Evolutionary conservation across 2,888 invertebrate genomes (phyloP).

Genomic region (Epinotia ramella): DNA sequence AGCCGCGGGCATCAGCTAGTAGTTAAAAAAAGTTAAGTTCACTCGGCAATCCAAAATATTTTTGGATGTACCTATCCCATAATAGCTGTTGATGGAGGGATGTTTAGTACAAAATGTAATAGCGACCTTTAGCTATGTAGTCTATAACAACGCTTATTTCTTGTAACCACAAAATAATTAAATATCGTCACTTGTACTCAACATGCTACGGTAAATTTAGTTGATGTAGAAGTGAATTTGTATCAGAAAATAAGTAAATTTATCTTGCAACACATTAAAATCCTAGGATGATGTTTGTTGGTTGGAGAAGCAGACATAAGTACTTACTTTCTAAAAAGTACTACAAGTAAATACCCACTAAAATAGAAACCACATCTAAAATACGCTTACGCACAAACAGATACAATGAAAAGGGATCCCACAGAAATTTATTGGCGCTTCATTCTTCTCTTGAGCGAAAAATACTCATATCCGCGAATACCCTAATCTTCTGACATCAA

Average conservation of each 20-base stretch:
- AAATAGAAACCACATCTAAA: conserved; percentile 66
- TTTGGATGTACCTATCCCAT: too few species aligned
- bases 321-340: too few species aligned
- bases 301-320: background rate
- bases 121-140: conserved; percentile 34
- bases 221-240: background rate
- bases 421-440: conserved; percentile 62
- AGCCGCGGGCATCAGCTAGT: too few species aligned
- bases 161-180: background rate
- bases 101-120: background rate
- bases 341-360: conserved; percentile 48
- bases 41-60: background rate
- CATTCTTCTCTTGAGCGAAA: conserved; percentile 71
- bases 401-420: conserved; percentile 70
- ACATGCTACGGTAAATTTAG: background rate
- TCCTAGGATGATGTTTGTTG: background rate
- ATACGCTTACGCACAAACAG: conserved; percentile 60
- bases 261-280: background rate
- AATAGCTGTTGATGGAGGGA: too few species aligned
- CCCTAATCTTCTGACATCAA: conserved; percentile 82
- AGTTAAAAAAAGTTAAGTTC: too few species aligned
- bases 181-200: background rate
- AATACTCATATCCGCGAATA: conserved; percentile 75
- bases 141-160: conserved; percentile 43
- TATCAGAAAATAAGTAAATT: background rate